phyloP scores from a whole-genome alignment of 92 coral and sea anemone species.

The Bergia puertoricense region DNA sequence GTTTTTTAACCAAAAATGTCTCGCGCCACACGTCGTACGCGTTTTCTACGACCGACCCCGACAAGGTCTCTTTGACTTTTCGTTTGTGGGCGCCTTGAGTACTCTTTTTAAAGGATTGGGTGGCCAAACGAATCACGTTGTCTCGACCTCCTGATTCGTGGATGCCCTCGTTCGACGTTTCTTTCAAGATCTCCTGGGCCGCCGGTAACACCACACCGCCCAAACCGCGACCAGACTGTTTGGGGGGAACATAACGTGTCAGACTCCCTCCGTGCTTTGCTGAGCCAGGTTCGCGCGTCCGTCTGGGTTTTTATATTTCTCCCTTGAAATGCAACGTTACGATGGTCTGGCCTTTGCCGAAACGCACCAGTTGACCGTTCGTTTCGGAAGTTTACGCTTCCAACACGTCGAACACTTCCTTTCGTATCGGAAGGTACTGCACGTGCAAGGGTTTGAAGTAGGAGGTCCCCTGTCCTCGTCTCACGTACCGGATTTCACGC shows the following conservation, averaged over 20 bases:
- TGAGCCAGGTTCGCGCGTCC: too few species aligned
- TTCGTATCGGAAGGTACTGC: not conserved
- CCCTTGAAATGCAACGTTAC: not conserved
- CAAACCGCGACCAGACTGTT: too few species aligned
- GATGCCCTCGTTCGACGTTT: not conserved
- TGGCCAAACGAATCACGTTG: not conserved
- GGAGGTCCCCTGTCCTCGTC: not conserved
- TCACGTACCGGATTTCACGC: not conserved
- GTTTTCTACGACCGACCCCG: too few species aligned
- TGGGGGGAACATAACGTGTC: too few species aligned
- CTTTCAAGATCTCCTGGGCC: not conserved
- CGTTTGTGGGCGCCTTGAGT: too few species aligned
- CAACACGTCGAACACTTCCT: not conserved
- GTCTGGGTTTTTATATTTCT: too few species aligned
- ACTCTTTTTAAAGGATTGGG: not conserved
- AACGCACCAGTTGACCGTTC: too few species aligned
- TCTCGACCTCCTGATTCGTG: not conserved
- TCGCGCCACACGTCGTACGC: too few species aligned
- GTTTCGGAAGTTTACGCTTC: not conserved
- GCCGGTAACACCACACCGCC: not conserved
- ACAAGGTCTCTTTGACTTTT: too few species aligned
- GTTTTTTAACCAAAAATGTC: too few species aligned
- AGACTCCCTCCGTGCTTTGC: too few species aligned
- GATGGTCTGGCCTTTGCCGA: not conserved
- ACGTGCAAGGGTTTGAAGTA: slow-evolving; percentile 8